A percentile compares a stretch with the other conserved stretches of the same genome.
Conservation (phyloP, 2,888 invertebrate species). For the Aquatica leii region DNA sequence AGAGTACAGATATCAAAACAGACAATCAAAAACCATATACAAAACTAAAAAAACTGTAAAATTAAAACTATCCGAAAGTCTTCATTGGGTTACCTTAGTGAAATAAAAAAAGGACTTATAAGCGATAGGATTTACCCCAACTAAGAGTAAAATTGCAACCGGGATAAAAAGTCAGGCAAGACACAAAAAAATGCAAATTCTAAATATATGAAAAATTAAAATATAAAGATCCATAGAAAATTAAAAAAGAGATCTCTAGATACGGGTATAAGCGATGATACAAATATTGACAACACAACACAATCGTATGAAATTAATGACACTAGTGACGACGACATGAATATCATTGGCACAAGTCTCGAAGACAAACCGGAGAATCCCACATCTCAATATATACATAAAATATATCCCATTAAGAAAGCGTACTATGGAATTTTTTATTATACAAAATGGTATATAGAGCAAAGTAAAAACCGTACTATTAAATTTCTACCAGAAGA, state of each 20-base stretch:
- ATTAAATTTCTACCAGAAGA: constrained; percentile 3
- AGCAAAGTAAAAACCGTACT: not conserved
- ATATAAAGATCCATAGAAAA: too few species aligned
- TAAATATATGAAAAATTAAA: too few species aligned
- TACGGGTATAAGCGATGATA: constrained; percentile 4
- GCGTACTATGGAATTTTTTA: too few species aligned
- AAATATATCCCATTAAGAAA: too few species aligned
- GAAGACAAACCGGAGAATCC: too few species aligned
- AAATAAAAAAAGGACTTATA: constrained; percentile 2
- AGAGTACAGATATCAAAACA: constrained; percentile 5
- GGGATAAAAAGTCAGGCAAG: too few species aligned
- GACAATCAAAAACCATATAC: too few species aligned
- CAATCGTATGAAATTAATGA: too few species aligned
- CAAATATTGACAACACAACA: not conserved
- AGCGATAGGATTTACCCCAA: constrained; percentile 3
- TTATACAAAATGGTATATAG: not conserved
- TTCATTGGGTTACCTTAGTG: not conserved
- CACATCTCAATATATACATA: too few species aligned
- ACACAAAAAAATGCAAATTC: too few species aligned
- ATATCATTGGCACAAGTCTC: too few species aligned
- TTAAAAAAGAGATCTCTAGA: constrained; percentile 1
- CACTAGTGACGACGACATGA: too few species aligned
- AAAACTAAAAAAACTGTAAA: constrained; percentile 5
- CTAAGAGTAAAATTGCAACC: not conserved
- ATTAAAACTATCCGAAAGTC: constrained; percentile 5